Conservation (phyloP, 1,140 invertebrate species). For the Papilio aristodemus region DNA sequence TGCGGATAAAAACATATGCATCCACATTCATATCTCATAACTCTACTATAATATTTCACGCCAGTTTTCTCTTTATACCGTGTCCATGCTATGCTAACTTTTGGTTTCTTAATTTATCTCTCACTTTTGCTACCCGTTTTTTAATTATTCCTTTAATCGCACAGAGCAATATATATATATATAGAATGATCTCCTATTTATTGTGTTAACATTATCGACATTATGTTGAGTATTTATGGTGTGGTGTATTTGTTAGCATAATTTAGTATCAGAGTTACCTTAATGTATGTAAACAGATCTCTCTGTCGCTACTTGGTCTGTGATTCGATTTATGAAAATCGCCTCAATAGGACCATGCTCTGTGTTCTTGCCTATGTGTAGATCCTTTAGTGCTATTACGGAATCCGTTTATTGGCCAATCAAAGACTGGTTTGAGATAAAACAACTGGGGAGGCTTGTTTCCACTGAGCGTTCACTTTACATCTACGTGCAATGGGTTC, state of each 20-base stretch:
- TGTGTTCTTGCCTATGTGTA: slow-evolving; percentile 24
- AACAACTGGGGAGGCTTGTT: slow-evolving; percentile 30
- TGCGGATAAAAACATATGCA: too few species aligned
- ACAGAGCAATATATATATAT: too few species aligned
- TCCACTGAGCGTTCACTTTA: slow-evolving; percentile 26
- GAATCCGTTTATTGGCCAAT: slow-evolving; percentile 41
- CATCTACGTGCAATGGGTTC: slow-evolving; percentile 13
- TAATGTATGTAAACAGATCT: neutral
- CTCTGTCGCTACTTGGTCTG: slow-evolving; percentile 12
- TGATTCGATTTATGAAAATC: slow-evolving; percentile 32
- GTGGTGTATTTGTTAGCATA: neutral
- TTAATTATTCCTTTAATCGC: too few species aligned
- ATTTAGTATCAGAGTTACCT: neutral
- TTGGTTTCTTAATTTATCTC: too few species aligned
- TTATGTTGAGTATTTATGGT: neutral
- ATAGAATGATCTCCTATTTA: neutral
- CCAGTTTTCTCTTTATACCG: too few species aligned
- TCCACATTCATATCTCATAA: too few species aligned
- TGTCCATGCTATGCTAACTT: too few species aligned
- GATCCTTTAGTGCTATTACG: slow-evolving; percentile 33
- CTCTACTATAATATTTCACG: too few species aligned
- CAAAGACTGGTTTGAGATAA: slow-evolving; percentile 31
- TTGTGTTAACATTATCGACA: neutral
- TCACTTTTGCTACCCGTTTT: too few species aligned
- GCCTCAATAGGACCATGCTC: slow-evolving; percentile 23